A percentile compares a stretch with the other conserved stretches of the same genome.
These are phyloP conservation scores for Phragmatobia fuliginosa DNA, from an alignment of 2,888 invertebrate species.

Conservation along the genomic window DNA sequence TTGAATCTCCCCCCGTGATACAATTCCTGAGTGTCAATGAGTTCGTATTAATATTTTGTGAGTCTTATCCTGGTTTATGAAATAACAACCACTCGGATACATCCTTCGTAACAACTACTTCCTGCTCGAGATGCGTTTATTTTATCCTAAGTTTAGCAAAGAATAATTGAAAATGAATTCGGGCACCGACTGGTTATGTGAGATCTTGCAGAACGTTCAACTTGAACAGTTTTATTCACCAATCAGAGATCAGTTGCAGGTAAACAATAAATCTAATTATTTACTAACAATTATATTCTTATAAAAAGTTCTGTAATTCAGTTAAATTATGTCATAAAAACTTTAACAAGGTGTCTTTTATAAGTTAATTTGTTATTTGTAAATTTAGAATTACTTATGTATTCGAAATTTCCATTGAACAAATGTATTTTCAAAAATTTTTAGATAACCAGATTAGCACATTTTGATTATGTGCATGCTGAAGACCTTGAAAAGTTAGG, in stretches of 20 bases:
- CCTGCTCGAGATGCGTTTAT: conserved; percentile 78
- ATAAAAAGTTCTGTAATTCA: neutral
- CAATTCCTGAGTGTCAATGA: conserved; percentile 15
- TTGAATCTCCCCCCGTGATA: conserved; percentile 8
- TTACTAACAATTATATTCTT: conserved; percentile 25
- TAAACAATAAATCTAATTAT: conserved; percentile 65
- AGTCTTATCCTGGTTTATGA: conserved; percentile 34
- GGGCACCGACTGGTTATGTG: conserved; percentile 93
- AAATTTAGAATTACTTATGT: neutral
- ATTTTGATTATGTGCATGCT: conserved; percentile 98
- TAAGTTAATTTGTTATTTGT: neutral
- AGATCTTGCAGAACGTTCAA: conserved; percentile 95
- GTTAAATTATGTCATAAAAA: neutral
- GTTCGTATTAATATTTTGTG: conserved; percentile 21
- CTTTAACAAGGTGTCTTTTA: neutral
- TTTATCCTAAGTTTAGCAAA: conserved; percentile 46
- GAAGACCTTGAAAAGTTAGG: conserved; percentile 98
- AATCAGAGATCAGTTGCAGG: conserved; percentile 96
- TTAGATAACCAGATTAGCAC: conserved; percentile 95
- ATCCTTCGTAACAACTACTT: conserved; percentile 55
- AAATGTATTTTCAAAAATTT: neutral
- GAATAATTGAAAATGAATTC: conserved; percentile 72
- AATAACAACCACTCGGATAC: conserved; percentile 39
- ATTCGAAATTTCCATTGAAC: neutral
- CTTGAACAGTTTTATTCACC: conserved; percentile 95